Evolutionary conservation across 92 coral and sea anemone genomes (phyloP).

Genomic region (Meandrina meandrites): DNA sequence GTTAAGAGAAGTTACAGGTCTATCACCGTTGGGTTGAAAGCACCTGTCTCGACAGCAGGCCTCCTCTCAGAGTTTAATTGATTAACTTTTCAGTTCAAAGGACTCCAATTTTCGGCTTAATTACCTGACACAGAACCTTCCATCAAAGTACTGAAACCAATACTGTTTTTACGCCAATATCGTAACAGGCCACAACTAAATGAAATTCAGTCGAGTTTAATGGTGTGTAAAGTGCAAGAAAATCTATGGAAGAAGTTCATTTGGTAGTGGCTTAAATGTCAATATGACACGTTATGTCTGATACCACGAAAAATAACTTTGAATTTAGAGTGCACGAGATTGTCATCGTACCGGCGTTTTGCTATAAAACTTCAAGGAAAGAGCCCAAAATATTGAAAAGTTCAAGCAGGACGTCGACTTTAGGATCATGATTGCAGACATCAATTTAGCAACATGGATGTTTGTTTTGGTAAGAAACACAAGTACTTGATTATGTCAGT

Average conservation of each 20-base stretch:
- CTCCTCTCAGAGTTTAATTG: background rate
- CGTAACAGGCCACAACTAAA: background rate
- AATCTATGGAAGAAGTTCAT: background rate
- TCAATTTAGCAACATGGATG: constrained; percentile 8
- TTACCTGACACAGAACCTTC: background rate
- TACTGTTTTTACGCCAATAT: background rate
- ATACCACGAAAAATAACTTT: background rate
- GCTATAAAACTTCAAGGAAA: background rate
- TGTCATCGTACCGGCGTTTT: too few relatives aligned
- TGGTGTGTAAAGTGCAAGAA: background rate
- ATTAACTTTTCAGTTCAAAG: background rate
- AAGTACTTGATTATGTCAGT: background rate
- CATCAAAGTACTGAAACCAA: background rate
- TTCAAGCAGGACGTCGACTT: background rate
- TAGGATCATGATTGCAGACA: background rate
- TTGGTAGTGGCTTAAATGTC: background rate
- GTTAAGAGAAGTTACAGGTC: background rate
- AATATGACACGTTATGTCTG: background rate
- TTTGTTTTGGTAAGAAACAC: constrained; percentile 8
- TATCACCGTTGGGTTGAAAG: background rate
- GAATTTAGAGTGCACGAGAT: background rate
- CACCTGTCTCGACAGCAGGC: background rate
- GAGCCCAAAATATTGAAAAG: background rate
- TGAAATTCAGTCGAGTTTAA: background rate
- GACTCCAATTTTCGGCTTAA: background rate